phyloP scores from a whole-genome alignment of 2,888 invertebrate species.

The Oxystoma pomonae region DNA sequence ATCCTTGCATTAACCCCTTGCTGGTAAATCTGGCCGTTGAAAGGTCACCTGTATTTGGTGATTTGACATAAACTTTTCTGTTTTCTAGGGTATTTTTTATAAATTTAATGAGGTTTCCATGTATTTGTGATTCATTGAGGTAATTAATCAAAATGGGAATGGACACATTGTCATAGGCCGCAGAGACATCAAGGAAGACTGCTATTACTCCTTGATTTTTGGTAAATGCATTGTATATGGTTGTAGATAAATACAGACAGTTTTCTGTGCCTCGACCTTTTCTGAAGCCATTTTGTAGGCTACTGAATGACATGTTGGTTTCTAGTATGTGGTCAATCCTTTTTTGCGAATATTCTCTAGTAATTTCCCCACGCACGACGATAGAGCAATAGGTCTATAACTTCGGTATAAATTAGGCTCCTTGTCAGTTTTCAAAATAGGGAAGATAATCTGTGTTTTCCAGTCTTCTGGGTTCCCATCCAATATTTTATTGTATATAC shows the following conservation, averaged over 20 bases:
- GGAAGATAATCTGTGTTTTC: neutral
- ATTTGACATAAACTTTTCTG: neutral
- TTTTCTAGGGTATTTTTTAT: neutral
- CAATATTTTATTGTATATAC: neutral
- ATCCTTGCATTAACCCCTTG: neutral
- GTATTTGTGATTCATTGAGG: neutral
- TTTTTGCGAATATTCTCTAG: slow-evolving; percentile 8
- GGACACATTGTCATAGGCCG: slow-evolving; percentile 14
- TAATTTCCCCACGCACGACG: slow-evolving; percentile 9
- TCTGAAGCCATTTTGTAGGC: slow-evolving; percentile 10
- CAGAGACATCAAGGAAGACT: slow-evolving; percentile 8
- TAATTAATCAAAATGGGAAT: slow-evolving; percentile 3
- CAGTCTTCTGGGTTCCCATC: slow-evolving; percentile 5
- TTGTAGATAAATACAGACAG: neutral
- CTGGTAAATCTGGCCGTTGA: neutral
- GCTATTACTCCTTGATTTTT: slow-evolving; percentile 1
- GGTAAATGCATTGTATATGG: slow-evolving; percentile 2
- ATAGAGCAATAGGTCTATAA: slow-evolving; percentile 11
- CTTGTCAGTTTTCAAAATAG: slow-evolving; percentile 6
- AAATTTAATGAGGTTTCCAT: slow-evolving; percentile 1
- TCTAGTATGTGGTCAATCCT: slow-evolving; percentile 11
- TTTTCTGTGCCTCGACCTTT: slow-evolving; percentile 5
- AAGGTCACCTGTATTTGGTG: neutral
- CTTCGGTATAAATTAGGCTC: slow-evolving; percentile 1
- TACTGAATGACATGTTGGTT: neutral